A percentile compares a stretch with the other conserved stretches of the same genome.
Evolutionary conservation across 2,113 vertebrate genomes (phyloP).

Genomic region (Lutjanus erythropterus): DNA sequence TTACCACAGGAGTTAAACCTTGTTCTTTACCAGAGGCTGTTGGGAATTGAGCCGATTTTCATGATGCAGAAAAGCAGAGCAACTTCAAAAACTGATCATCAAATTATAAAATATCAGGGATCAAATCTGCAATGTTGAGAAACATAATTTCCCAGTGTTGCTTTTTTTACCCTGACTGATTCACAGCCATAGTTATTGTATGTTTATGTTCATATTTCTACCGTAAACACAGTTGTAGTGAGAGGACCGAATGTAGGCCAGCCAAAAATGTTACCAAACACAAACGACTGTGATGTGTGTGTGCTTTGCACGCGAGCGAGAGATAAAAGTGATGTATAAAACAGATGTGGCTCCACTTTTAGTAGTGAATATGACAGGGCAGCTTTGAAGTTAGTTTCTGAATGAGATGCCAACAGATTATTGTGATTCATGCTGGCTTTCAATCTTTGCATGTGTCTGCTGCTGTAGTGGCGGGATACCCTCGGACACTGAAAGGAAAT

Average conservation of each 20-base stretch:
- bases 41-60: not conserved
- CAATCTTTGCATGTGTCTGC: constrained; percentile 20
- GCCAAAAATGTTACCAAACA: constrained; percentile 22
- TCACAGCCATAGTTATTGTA: constrained; percentile 9
- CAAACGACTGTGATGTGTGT: constrained; percentile 4
- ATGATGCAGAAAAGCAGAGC: not conserved
- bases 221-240: constrained; percentile 36
- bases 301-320: constrained; percentile 8
- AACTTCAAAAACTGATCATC: not conserved
- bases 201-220: constrained; percentile 42
- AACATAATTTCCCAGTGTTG: not conserved
- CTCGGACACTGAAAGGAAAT: constrained; percentile 6
- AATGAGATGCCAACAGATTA: constrained; percentile 48
- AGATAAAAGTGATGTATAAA: constrained; percentile 50
- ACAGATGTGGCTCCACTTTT: constrained; percentile 47
- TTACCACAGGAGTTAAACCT: constrained; percentile 14
- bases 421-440: constrained; percentile 46
- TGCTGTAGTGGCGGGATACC: constrained; percentile 18
- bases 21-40: constrained; percentile 16
- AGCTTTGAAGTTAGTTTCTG: constrained; percentile 48
- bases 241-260: constrained; percentile 13
- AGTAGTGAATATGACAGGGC: constrained; percentile 17
- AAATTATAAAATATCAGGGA: not conserved
- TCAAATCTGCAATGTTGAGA: not conserved
- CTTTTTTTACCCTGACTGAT: not conserved